phyloP scores from a whole-genome alignment of 2,113 vertebrate species.

The Plectropomus leopardus region DNA sequence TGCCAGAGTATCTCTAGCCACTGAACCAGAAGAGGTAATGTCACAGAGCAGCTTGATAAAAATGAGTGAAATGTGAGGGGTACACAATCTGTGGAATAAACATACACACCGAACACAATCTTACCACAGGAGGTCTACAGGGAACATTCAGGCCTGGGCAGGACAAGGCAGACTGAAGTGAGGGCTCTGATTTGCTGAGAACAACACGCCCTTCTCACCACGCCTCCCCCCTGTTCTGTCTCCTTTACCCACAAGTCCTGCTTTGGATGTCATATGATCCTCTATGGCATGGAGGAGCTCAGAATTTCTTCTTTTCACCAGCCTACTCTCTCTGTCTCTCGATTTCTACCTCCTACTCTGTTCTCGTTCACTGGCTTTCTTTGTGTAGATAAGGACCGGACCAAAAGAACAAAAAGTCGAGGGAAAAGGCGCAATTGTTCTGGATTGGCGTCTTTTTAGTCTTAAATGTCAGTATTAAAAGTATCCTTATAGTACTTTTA shows the following conservation, averaged over 20 bases:
- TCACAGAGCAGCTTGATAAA: too few species aligned
- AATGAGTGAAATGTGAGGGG: too few species aligned
- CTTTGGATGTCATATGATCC: constrained; percentile 68
- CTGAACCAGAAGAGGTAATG: too few species aligned
- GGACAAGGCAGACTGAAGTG: constrained; percentile 39
- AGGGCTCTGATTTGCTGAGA: constrained; percentile 74
- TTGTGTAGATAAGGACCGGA: constrained; percentile 44
- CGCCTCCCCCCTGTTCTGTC: constrained; percentile 26
- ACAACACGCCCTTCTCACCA: constrained; percentile 66
- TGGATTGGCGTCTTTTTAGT: not conserved
- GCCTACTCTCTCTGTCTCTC: constrained; percentile 24
- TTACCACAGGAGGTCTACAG: constrained; percentile 54
- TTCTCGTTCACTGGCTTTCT: constrained; percentile 53
- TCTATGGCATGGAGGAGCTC: constrained; percentile 18
- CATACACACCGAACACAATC: constrained; percentile 56
- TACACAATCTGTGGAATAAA: constrained; percentile 30
- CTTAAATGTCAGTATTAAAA: constrained; percentile 19
- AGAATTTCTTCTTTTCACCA: constrained; percentile 54
- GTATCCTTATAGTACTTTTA: not conserved
- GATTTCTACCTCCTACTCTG: constrained; percentile 44
- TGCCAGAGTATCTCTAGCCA: too few species aligned
- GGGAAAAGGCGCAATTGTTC: constrained; percentile 13
- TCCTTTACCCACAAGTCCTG: constrained; percentile 43
- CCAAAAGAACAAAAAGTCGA: constrained; percentile 6
- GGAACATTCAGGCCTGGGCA: constrained; percentile 59